Percentiles rank a stretch among this genome's conserved stretches.
Evolutionary conservation across 2,888 invertebrate species (phyloP).

Genomic region (Chrysopilus asiliformis): DNA sequence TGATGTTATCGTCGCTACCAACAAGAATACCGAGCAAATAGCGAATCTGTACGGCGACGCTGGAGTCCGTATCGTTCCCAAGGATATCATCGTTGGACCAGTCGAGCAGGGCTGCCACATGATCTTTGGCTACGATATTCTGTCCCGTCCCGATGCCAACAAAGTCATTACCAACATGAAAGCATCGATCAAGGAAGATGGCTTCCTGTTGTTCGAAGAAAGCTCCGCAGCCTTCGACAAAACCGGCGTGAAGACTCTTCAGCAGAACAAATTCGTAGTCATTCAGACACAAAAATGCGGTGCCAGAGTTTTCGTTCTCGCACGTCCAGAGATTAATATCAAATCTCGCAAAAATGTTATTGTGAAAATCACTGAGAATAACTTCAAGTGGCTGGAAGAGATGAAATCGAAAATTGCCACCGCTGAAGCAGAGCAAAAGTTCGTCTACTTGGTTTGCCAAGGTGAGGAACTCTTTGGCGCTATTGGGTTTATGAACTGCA

Average conservation of each 20-base stretch:
- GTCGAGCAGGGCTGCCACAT: constrained; percentile 57
- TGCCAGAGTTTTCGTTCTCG: constrained; percentile 49
- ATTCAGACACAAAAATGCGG: constrained; percentile 51
- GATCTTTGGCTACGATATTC: constrained; percentile 50
- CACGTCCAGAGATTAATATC: constrained; percentile 37
- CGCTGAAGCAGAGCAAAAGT: constrained; percentile 43
- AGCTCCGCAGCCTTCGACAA: constrained; percentile 36
- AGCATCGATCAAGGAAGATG: constrained; percentile 49
- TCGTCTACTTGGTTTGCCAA: constrained; percentile 55
- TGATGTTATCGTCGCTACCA: constrained; percentile 45
- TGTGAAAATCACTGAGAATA: constrained; percentile 52
- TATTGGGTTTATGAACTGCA: constrained; percentile 80
- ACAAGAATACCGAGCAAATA: constrained; percentile 42
- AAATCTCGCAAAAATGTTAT: constrained; percentile 37
- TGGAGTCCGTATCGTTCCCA: constrained; percentile 49
- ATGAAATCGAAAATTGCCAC: constrained; percentile 62
- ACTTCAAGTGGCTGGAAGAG: constrained; percentile 67
- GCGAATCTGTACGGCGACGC: constrained; percentile 42
- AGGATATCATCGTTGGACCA: constrained; percentile 45
- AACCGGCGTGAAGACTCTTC: constrained; percentile 32
- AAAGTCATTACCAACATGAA: constrained; percentile 43
- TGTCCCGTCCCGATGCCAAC: constrained; percentile 43
- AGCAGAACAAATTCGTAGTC: constrained; percentile 38
- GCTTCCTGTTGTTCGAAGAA: constrained; percentile 64
- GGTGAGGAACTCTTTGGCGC: constrained; percentile 60